Evolutionary conservation across 2,113 vertebrate genomes (phyloP).

Genomic region (Balaeniceps rex): DNA sequence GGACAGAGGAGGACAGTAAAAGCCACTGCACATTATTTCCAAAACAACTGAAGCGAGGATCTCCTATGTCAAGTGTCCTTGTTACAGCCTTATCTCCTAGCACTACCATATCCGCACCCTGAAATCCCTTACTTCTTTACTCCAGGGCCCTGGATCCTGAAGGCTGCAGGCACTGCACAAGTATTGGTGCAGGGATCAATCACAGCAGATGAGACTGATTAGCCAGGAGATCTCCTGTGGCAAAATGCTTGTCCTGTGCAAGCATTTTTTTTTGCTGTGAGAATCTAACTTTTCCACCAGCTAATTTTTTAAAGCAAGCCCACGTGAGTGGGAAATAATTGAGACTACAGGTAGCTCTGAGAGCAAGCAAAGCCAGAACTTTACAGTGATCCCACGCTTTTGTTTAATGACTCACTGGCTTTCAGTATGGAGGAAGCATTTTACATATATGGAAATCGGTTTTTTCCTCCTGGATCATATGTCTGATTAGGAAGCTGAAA

Average conservation of each 20-base stretch:
- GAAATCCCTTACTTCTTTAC: not conserved
- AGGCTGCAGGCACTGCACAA: rapidly evolving
- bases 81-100: not conserved
- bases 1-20: not conserved
- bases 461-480: not conserved
- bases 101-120: not conserved
- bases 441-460: not conserved
- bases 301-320: not conserved
- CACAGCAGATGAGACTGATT: not conserved
- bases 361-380: not conserved
- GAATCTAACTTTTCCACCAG: not conserved
- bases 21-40: not conserved
- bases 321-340: not conserved
- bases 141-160: not conserved
- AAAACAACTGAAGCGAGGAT: not conserved
- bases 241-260: not conserved
- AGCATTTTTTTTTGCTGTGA: no score
- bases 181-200: not conserved
- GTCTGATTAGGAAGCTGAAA: not conserved
- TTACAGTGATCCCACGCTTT: not conserved
- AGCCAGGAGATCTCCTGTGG: not conserved
- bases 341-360: not conserved
- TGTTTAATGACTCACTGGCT: not conserved
- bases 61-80: not conserved
- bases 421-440: not conserved